Evolutionary conservation across 1,140 invertebrate species (phyloP).

Genomic region (Lasioglossum albipes): DNA sequence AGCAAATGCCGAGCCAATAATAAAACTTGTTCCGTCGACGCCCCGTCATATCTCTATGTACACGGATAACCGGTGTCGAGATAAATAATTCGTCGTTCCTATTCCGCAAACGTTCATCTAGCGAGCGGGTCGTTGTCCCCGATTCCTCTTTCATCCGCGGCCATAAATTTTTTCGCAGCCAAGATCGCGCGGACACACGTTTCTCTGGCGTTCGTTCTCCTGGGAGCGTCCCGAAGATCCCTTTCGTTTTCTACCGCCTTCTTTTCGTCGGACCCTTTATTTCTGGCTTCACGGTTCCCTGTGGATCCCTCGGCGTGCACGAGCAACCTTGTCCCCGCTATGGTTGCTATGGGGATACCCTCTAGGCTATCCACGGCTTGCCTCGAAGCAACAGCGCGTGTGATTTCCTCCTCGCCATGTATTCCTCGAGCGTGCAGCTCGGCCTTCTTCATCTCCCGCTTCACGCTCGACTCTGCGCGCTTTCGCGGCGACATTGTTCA

Average conservation of each 20-base stretch:
- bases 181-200: neutral
- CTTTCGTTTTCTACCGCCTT: neutral
- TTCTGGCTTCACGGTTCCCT: conserved; percentile 9
- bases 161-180: conserved; percentile 1
- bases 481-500: neutral
- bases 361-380: conserved; percentile 19
- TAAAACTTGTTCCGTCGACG: neutral
- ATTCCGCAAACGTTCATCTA: neutral
- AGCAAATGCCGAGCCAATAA: too few species aligned
- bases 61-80: neutral
- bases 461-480: conserved; percentile 12
- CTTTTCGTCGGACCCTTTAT: neutral
- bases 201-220: neutral
- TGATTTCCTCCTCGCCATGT: conserved; percentile 31
- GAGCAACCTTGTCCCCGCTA: conserved; percentile 15
- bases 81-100: conserved; percentile 28
- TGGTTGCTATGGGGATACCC: conserved; percentile 59
- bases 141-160: neutral
- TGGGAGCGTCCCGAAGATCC: neutral
- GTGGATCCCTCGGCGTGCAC: neutral
- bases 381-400: conserved; percentile 25
- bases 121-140: neutral
- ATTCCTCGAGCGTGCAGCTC: neutral
- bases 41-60: conserved; percentile 1
- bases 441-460: neutral